phyloP scores from a whole-genome alignment of 2,797 vertebrate species.

The Novumbra hubbsi region DNA sequence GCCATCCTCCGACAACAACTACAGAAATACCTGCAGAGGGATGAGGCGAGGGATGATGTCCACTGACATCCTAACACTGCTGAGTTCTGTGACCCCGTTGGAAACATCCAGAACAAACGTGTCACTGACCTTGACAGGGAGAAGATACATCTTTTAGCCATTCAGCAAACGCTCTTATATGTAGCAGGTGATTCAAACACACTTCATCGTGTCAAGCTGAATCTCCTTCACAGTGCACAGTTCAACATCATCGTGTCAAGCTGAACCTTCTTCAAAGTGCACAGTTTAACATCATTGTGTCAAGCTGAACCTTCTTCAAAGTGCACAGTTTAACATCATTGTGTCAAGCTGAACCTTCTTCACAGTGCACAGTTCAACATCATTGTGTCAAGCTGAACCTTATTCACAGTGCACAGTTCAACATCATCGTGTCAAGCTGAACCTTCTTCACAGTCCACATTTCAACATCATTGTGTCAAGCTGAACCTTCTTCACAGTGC shows the following conservation, averaged over 20 bases:
- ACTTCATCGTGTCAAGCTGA: not conserved
- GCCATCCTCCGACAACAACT: not conserved
- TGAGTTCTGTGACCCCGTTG: slow-evolving; percentile 76
- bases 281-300: too few species aligned
- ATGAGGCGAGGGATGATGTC: slow-evolving; percentile 83
- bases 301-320: too few species aligned
- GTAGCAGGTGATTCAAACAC: not conserved
- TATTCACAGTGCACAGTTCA: too few species aligned
- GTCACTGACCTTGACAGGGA: slow-evolving; percentile 70
- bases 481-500: too few species aligned
- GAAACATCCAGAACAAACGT: slow-evolving; percentile 77
- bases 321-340: too few species aligned
- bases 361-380: too few species aligned
- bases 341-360: too few species aligned
- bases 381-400: too few species aligned
- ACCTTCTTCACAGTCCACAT: too few species aligned
- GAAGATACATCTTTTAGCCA: not conserved
- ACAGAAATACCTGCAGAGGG: slow-evolving; percentile 47
- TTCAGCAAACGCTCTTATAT: not conserved
- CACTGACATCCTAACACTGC: slow-evolving; percentile 72
- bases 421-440: too few species aligned
- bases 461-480: too few species aligned
- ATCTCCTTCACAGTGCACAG: not conserved
- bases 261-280: not conserved
- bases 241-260: too few species aligned